Conservation (phyloP, 53 echinoderm and acorn worm genomes). For the Hippasteria phrygiana region DNA sequence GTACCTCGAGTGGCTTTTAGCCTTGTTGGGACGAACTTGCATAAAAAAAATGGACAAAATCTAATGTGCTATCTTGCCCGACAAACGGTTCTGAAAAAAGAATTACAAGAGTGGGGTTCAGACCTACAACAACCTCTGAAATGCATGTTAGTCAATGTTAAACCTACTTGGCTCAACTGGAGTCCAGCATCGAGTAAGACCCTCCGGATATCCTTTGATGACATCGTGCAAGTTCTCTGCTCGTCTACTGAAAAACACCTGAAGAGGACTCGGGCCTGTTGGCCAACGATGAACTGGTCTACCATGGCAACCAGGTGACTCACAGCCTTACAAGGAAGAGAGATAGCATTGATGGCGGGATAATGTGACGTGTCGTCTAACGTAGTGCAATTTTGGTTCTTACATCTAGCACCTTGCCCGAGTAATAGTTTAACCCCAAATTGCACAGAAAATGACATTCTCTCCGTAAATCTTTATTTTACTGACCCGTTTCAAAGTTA, state of each 20-base stretch:
- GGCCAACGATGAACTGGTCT: constrained; percentile 82
- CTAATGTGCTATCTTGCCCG: neutral
- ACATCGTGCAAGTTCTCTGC: constrained; percentile 59
- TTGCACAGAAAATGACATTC: too few species aligned
- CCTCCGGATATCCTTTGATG: constrained; percentile 63
- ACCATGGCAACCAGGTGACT: constrained; percentile 87
- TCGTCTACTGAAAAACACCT: constrained; percentile 73
- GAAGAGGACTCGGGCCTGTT: constrained; percentile 73
- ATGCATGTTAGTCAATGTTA: neutral
- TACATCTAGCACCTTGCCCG: too few species aligned
- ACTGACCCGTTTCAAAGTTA: too few species aligned
- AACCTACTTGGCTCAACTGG: constrained; percentile 76
- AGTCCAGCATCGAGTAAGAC: constrained; percentile 70
- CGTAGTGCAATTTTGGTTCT: too few species aligned
- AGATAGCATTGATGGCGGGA: too few species aligned
- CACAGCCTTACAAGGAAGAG: constrained; percentile 48
- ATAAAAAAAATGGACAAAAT: neutral
- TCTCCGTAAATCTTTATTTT: too few species aligned
- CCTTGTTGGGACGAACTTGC: too few species aligned
- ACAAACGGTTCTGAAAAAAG: neutral
- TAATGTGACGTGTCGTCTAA: too few species aligned
- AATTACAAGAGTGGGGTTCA: neutral
- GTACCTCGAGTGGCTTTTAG: neutral
- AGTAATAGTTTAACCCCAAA: too few species aligned
- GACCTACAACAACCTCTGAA: neutral